Evolutionary conservation across 1,140 invertebrate genomes (phyloP).

Genomic region (Coelopa frigida): DNA sequence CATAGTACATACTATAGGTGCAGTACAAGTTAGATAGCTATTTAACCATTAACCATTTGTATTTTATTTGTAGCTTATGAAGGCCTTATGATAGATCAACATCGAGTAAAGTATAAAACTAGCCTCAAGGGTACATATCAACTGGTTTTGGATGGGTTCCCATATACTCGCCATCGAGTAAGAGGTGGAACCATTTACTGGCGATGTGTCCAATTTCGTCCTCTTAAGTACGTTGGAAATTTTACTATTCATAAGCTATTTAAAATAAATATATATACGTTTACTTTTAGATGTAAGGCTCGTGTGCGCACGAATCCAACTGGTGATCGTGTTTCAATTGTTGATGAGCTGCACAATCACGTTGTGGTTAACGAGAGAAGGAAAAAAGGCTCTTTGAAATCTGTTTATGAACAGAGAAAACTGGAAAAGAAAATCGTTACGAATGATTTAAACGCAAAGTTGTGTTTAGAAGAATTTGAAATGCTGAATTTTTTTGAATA

Average conservation of each 20-base stretch:
- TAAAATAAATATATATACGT: neutral
- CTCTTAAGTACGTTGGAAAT: constrained; percentile 15
- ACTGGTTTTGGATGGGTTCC: constrained; percentile 19
- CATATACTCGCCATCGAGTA: constrained; percentile 18
- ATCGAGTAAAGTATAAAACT: constrained; percentile 17
- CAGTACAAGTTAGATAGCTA: neutral
- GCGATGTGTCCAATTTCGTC: constrained; percentile 21
- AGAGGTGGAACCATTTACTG: constrained; percentile 18
- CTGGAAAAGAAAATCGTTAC: constrained; percentile 4
- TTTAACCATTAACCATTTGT: neutral
- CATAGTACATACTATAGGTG: constrained; percentile 3
- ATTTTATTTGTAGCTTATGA: constrained; percentile 14
- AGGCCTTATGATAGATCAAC: too few relatives aligned
- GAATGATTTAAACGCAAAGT: neutral
- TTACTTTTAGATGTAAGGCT: constrained; percentile 16
- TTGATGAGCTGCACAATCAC: constrained; percentile 19
- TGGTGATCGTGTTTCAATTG: constrained; percentile 14
- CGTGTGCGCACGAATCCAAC: constrained; percentile 15
- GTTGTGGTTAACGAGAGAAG: constrained; percentile 13
- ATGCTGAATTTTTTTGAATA: too few relatives aligned
- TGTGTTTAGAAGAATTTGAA: too few relatives aligned
- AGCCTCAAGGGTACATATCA: constrained; percentile 20
- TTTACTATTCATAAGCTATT: neutral
- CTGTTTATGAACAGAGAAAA: constrained; percentile 14
- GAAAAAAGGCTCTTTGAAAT: constrained; percentile 20